These are phyloP conservation scores for Sebastes trivittatus DNA, from an alignment of 2,797 vertebrate genomes.

Conservation along the genomic window DNA sequence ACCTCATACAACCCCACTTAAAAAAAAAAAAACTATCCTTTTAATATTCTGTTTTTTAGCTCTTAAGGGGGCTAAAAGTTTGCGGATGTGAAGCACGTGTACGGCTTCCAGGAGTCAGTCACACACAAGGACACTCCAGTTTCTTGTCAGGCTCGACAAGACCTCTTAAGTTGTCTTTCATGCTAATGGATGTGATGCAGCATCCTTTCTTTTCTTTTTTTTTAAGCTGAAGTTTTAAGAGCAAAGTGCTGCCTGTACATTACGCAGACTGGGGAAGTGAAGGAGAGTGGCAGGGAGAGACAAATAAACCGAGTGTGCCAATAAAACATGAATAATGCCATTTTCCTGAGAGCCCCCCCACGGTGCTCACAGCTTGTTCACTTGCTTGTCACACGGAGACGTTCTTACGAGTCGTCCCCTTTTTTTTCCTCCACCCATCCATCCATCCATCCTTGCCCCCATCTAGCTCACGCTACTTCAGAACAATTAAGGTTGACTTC, in stretches of 20 bases:
- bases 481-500: conserved; percentile 79
- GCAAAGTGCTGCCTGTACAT: conserved; percentile 48
- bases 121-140: conserved; percentile 17
- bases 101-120: conserved; percentile 3
- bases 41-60: conserved; percentile 8
- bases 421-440: conserved; percentile 6
- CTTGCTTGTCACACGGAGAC: conserved; percentile 53
- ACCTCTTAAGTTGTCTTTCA: conserved; percentile 56
- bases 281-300: conserved; percentile 14
- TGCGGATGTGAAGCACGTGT: neutral
- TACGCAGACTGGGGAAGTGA: neutral
- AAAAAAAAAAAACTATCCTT: neutral
- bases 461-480: conserved; percentile 54
- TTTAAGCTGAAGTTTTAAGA: conserved; percentile 43
- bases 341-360: conserved; percentile 63
- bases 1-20: no score
- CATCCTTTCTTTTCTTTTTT: neutral
- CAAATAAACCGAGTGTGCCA: conserved; percentile 53
- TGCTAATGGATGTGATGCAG: conserved; percentile 55
- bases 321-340: conserved; percentile 76
- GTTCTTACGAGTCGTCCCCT: conserved; percentile 31
- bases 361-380: conserved; percentile 57
- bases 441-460: conserved; percentile 34
- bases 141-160: conserved; percentile 37
- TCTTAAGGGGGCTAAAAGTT: conserved; percentile 14